phyloP scores from a whole-genome alignment of 1,140 invertebrate genomes.

The Venturia canescens region DNA sequence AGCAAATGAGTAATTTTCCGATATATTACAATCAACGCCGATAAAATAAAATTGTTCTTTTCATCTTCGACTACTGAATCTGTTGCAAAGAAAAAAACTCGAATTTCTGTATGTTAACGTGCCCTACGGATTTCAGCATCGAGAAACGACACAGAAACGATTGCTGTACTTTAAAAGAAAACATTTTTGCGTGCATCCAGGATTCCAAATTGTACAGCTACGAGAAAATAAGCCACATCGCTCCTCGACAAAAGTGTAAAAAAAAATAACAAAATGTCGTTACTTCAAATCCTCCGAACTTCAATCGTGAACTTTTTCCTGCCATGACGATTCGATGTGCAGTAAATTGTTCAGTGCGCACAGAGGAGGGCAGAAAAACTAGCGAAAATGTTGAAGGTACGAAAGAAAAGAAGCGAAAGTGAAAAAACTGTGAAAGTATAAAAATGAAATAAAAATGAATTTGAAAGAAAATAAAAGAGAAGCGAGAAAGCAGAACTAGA shows the following conservation, averaged over 20 bases:
- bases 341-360: neutral
- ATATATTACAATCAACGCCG: too few relatives aligned
- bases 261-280: too few relatives aligned
- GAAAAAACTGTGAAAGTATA: slow-evolving; percentile 52
- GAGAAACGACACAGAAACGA: too few relatives aligned
- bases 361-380: neutral
- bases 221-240: too few relatives aligned
- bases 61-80: too few relatives aligned
- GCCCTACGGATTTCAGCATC: slow-evolving; percentile 48
- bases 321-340: neutral
- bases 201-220: too few relatives aligned
- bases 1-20: too few relatives aligned
- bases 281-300: too few relatives aligned
- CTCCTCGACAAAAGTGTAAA: neutral
- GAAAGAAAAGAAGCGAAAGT: slow-evolving; percentile 9
- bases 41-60: too few relatives aligned
- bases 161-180: too few relatives aligned
- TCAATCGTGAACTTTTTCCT: too few relatives aligned
- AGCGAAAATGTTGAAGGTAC: neutral
- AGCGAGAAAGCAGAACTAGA: slow-evolving; percentile 31
- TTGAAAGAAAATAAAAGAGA: slow-evolving; percentile 44
- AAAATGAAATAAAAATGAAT: slow-evolving; percentile 47
- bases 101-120: slow-evolving; percentile 70
- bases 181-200: neutral
- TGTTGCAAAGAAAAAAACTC: slow-evolving; percentile 57